Base-by-base conservation (phyloP, 1,140 invertebrate genomes). In the Hyles vespertilio region DNA sequence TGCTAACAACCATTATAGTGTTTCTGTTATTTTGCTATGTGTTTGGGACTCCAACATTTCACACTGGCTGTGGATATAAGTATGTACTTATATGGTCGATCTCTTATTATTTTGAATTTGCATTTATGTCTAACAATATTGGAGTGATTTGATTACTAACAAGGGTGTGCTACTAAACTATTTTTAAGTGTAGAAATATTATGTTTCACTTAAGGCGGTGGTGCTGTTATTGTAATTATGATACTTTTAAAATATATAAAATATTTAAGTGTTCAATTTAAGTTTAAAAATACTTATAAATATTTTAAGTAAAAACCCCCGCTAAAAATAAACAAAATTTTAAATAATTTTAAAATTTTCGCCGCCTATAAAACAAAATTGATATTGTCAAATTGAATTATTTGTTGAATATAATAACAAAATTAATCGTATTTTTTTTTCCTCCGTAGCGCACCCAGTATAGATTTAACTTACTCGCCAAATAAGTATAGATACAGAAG, bases 401-500 rank as follows among this genome's bases (percentile, higher is more conserved):
- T 40, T 5, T 40, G 4, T 40, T 40, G 36, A 40, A 40, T 40
- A 40, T 5, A 40, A 8, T 5, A 5, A 40, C 8, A 1, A 5
- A 40, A 74, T 70, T 68, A 73, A 72, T 71, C 51, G 8, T 68
- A 55, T 59, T 70, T 65, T 79, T 65, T 79, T 81, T 82, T 82
- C 79, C 65, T 87, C 72, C 78, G 66, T 89, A 89, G 86, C 79
- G 86, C 86, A 75, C 84, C 84, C 72, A 79, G 82, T 63, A 79
- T 89, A 81, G 85, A 89, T 74, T 67, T 82, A 68, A 77, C 74
- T 60, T 81, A 84, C 73, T 59, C 80, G 56, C 64, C 72, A 76
- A 87, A 84, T 74, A 89, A 81, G 84, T 85, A 77, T 81, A 87
- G 84, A 77, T 83, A 83, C 79, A 78, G 85, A 81, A 83, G 83